Base-by-base conservation (phyloP, 2,888 invertebrate genomes). In the Ophion obscuratus region DNA sequence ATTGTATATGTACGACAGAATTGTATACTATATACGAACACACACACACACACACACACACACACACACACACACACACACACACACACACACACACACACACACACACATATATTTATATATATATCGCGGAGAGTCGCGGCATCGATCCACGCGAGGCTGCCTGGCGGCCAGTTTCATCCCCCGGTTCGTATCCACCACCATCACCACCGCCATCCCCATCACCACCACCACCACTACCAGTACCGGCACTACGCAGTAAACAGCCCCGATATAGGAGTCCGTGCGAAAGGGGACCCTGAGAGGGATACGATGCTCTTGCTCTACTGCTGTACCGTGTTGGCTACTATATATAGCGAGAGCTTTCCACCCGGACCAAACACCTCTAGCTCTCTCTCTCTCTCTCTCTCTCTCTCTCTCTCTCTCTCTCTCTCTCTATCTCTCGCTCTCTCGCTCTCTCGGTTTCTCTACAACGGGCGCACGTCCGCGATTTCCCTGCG, bases 141-240 rank as follows among this genome's bases (percentile, higher is more conserved):
- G 91, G 92, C 91, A 92, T 92, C 92, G 92, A 92, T 92, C 92
- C 91, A 90, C 90, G 87, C 89, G 84, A 86, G 86, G 86, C 90
- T 90, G 89, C 90, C 90, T 89, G 89, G 89, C 91, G 90, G 90
- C 90, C 90, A 90, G 90, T 91, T 90, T 89, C 89, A 88, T 89
- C 88, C 88, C 89, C 89, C 87, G 84, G 80, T 62, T 87, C 88
- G 87, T 84, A 87, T 88, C 83, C 88, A 87, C 89, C 88, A 84
- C 82, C 70, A 68, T 47, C 61, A n/a, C 79, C 87, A 86, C 88
- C 87, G 80, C 68, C 81, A 53, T 44, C 62, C n/a, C 40, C 68
- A 44, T 40, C 40, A 71, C 73, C 36, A 73, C 73, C 36, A 71
- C 73, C 36, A 73, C 73, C 36, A 61, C 75, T 62, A 64, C 44